These are phyloP conservation scores for Lophius piscatorius DNA, from an alignment of 2,113 vertebrate species.

Conservation along the genomic window DNA sequence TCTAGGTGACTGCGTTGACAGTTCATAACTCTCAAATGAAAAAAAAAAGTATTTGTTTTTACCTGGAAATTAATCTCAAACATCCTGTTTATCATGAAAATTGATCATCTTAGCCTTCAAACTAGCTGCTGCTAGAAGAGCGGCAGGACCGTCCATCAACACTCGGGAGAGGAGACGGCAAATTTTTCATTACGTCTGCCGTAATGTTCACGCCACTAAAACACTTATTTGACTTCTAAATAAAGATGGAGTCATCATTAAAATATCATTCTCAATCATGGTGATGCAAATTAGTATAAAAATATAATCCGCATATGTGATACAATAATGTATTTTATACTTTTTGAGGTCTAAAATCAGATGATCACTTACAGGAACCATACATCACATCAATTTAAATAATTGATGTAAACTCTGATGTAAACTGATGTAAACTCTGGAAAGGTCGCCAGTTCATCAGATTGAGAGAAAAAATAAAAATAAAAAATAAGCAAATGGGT, in stretches of 20 bases:
- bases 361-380: too few relatives aligned
- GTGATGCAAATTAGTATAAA: too few relatives aligned
- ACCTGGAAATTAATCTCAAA: conserved; percentile 38
- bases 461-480: too few relatives aligned
- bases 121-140: not conserved
- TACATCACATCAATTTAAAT: too few relatives aligned
- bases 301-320: too few relatives aligned
- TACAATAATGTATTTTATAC: too few relatives aligned
- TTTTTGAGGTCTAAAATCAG: too few relatives aligned
- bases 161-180: not conserved
- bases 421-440: too few relatives aligned
- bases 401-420: too few relatives aligned
- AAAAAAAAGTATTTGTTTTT: conserved; percentile 42
- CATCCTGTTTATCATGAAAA: conserved; percentile 44
- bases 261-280: too few relatives aligned
- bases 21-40: conserved; percentile 35
- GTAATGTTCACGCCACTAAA: not conserved
- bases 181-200: not conserved
- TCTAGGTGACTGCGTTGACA: conserved; percentile 41
- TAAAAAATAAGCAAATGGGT: too few relatives aligned
- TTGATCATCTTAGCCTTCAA: conserved; percentile 44
- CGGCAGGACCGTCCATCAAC: conserved; percentile 14
- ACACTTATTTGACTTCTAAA: not conserved
- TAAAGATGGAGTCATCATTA: not conserved
- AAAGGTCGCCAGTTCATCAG: too few relatives aligned